Conservation (phyloP, 2,888 invertebrate species). For the Erebia aethiops region DNA sequence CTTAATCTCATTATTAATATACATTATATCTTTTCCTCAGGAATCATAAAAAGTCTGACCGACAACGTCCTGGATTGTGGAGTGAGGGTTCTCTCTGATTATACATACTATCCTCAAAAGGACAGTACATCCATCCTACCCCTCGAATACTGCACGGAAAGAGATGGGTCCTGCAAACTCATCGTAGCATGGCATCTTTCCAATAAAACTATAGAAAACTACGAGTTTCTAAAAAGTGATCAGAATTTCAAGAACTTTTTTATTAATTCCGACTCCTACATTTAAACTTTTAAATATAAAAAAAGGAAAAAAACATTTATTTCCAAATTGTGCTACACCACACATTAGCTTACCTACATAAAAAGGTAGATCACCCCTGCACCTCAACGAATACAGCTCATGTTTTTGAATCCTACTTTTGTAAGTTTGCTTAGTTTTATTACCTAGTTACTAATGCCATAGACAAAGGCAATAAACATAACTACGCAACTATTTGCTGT, state of each 20-base stretch:
- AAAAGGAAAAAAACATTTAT: not conserved
- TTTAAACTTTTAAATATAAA: slow-evolving; percentile 20
- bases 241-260: slow-evolving; percentile 59
- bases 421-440: not conserved
- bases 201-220: slow-evolving; percentile 67
- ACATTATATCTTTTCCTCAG: slow-evolving; percentile 46
- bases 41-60: slow-evolving; percentile 57
- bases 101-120: slow-evolving; percentile 64
- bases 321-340: no score
- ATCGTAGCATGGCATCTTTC: slow-evolving; percentile 72
- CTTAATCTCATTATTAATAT: not conserved
- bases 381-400: no score
- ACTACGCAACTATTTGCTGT: no score
- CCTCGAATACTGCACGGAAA: slow-evolving; percentile 67
- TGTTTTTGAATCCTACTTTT: no score
- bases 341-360: not conserved
- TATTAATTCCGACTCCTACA: slow-evolving; percentile 37
- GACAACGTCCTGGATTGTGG: slow-evolving; percentile 64
- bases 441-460: not conserved
- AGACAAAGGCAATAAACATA: not conserved
- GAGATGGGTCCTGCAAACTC: slow-evolving; percentile 64
- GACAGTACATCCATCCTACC: slow-evolving; percentile 52
- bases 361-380: no score
- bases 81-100: slow-evolving; percentile 63
- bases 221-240: slow-evolving; percentile 68